Percentiles rank a stretch among this genome's conserved stretches.
Conservation (phyloP, 2,888 invertebrate genomes). For the Tipula lateralis region DNA sequence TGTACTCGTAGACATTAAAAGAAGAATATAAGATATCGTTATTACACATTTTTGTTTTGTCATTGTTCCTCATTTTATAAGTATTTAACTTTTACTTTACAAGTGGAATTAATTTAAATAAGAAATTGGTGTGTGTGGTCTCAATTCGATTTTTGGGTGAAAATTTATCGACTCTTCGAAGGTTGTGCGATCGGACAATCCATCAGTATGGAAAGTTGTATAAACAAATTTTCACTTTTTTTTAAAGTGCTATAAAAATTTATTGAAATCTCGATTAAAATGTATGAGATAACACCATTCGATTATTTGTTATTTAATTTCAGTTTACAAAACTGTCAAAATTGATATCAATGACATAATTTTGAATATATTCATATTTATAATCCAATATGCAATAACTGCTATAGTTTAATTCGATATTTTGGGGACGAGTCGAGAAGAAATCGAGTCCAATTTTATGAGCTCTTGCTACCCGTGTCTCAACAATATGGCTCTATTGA, state of each 20-base stretch:
- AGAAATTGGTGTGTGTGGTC: background rate
- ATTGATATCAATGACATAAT: too few species aligned
- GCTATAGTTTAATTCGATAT: too few species aligned
- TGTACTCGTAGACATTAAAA: background rate
- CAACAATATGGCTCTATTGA: too few species aligned
- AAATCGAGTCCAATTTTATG: too few species aligned
- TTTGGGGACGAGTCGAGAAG: too few species aligned
- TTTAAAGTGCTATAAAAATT: background rate
- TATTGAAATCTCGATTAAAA: background rate
- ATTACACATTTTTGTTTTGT: background rate
- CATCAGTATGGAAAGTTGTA: background rate
- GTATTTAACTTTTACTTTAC: background rate
- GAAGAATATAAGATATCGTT: background rate
- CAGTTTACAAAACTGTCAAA: background rate
- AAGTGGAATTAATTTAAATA: background rate
- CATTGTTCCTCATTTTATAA: background rate
- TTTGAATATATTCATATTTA: too few species aligned
- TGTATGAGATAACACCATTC: background rate
- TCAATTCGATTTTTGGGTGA: background rate
- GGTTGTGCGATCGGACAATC: background rate
- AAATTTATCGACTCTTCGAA: background rate
- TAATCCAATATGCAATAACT: too few species aligned
- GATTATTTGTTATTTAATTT: background rate
- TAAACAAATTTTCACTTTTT: background rate
- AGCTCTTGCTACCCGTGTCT: too few species aligned